Conservation (phyloP, 2,797 vertebrate genomes). For the Muscicapa comitata region DNA sequence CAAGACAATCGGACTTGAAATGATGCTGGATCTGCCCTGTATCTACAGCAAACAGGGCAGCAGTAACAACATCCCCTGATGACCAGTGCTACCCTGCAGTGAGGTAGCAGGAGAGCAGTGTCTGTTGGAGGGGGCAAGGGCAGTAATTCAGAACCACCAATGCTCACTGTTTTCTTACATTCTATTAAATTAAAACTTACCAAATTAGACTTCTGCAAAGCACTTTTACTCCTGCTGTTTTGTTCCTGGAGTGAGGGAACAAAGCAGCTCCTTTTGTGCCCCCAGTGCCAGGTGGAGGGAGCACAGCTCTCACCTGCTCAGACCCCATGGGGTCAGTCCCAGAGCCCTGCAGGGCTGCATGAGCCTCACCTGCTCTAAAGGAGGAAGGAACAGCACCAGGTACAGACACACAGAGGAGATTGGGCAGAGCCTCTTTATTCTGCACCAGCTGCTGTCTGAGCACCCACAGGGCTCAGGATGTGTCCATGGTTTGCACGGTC, state of each 20-base stretch:
- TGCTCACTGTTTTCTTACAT: neutral
- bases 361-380: neutral
- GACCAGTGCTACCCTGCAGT: neutral
- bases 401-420: neutral
- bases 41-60: neutral
- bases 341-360: neutral
- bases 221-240: neutral
- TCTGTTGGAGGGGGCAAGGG: neutral
- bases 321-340: neutral
- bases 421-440: slow-evolving; percentile 37
- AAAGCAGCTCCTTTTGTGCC: neutral
- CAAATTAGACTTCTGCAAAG: fast-evolving
- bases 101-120: fast-evolving
- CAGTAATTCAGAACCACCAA: neutral
- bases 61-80: fast-evolving
- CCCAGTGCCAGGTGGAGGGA: fast-evolving
- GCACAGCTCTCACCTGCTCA: neutral
- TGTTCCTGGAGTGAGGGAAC: neutral
- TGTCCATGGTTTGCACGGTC: slow-evolving; percentile 93
- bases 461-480: slow-evolving; percentile 74
- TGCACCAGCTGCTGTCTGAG: neutral
- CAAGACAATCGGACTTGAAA: neutral
- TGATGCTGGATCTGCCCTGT: neutral
- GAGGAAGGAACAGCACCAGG: neutral
- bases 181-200: neutral